A percentile compares a stretch with the other conserved stretches of the same genome.
These are phyloP conservation scores for Drosophila nr. medialis DNA, from an alignment of 2,888 invertebrate genomes.

Conservation along the genomic window DNA sequence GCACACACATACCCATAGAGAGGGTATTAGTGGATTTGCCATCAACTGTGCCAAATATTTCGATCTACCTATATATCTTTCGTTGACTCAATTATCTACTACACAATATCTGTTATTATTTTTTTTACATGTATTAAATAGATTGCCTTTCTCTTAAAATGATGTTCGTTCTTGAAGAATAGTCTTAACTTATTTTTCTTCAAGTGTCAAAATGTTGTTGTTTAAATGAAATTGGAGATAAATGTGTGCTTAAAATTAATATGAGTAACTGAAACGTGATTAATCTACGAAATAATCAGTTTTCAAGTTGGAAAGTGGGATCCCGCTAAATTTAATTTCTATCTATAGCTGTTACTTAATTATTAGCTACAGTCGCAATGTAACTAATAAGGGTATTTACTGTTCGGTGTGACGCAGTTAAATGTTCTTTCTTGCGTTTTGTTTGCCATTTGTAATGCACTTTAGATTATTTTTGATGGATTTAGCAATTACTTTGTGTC, in stretches of 20 bases:
- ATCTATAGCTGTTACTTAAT: background rate
- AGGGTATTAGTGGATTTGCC: background rate
- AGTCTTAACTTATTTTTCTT: background rate
- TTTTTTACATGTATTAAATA: no score
- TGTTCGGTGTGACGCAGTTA: slow-evolving; percentile 1
- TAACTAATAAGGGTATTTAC: slow-evolving; percentile 14
- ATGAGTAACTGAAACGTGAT: slow-evolving; percentile 1
- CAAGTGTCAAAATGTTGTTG: background rate
- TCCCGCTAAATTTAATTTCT: background rate
- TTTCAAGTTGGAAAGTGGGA: background rate
- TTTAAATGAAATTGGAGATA: background rate
- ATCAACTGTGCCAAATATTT: background rate
- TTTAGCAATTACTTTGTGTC: slow-evolving; percentile 21
- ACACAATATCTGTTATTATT: no score
- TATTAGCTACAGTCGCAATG: background rate
- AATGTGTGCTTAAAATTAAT: background rate
- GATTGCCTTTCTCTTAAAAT: background rate
- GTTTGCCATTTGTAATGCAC: slow-evolving; percentile 24
- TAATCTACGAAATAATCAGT: background rate
- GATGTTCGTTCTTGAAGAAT: background rate
- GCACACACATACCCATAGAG: background rate
- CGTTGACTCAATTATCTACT: no score
- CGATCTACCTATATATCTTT: no score
- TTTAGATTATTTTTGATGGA: slow-evolving; percentile 19
- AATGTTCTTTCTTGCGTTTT: slow-evolving; percentile 20